phyloP scores from a whole-genome alignment of 2,888 invertebrate species.

The Mythimna ferrago region DNA sequence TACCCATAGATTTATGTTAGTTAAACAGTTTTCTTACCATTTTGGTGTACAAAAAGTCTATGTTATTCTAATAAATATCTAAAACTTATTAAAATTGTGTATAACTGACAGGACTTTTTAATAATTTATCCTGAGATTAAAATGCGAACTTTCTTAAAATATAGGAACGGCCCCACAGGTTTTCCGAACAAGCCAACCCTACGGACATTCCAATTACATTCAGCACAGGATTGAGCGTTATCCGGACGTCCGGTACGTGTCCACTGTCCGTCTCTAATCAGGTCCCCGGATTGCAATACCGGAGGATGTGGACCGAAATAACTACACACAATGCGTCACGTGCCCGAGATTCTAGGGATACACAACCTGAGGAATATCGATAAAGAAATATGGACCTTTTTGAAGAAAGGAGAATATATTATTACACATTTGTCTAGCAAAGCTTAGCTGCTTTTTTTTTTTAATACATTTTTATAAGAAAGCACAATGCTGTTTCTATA shows the following conservation, averaged over 20 bases:
- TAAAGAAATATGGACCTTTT: not conserved
- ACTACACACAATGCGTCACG: constrained; percentile 22
- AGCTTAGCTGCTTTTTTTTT: too few relatives aligned
- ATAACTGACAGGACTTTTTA: too few relatives aligned
- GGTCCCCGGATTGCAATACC: constrained; percentile 41
- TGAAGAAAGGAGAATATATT: not conserved
- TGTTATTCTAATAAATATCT: too few relatives aligned
- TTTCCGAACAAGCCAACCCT: constrained; percentile 45
- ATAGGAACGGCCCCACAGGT: not conserved
- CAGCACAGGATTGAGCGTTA: constrained; percentile 44
- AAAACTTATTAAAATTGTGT: too few relatives aligned
- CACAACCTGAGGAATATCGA: not conserved
- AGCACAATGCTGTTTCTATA: too few relatives aligned
- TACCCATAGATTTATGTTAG: too few relatives aligned
- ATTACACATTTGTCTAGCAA: not conserved
- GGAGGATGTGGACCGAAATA: constrained; percentile 40
- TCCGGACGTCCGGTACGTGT: constrained; percentile 42
- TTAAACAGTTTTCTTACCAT: too few relatives aligned
- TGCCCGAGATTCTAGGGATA: constrained; percentile 3
- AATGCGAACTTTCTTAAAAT: too few relatives aligned
- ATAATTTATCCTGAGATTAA: too few relatives aligned
- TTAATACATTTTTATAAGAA: too few relatives aligned
- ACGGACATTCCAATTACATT: constrained; percentile 57
- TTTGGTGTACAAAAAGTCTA: too few relatives aligned
- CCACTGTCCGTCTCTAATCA: constrained; percentile 27